Evolutionary conservation across 2,888 invertebrate genomes (phyloP).

Genomic region (Miltochrista miniata): DNA sequence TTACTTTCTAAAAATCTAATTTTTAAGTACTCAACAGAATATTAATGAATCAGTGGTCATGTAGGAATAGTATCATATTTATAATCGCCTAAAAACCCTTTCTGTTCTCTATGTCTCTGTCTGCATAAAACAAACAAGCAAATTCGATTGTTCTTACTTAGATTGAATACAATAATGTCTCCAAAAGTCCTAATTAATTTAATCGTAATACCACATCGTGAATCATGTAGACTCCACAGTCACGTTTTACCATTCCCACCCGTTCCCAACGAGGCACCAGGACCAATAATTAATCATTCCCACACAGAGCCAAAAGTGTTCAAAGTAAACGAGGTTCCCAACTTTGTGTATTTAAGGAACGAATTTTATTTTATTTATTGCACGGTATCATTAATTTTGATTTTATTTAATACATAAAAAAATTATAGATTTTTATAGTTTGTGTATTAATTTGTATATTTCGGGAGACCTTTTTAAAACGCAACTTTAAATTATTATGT

Average conservation of each 20-base stretch:
- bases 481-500: too few relatives aligned
- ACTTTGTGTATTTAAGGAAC: constrained; percentile 25
- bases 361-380: background rate
- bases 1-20: too few relatives aligned
- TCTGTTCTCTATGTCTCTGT: too few relatives aligned
- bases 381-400: background rate
- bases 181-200: background rate
- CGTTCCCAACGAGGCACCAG: background rate
- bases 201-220: constrained; percentile 1
- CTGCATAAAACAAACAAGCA: background rate
- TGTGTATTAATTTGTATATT: too few relatives aligned
- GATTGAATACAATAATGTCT: too few relatives aligned
- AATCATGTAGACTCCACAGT: constrained; percentile 11
- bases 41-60: too few relatives aligned
- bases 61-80: too few relatives aligned
- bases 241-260: constrained; percentile 9
- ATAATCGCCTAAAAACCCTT: too few relatives aligned
- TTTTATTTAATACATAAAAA: background rate
- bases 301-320: constrained; percentile 18
- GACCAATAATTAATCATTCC: constrained; percentile 30
- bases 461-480: too few relatives aligned
- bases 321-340: constrained; percentile 32
- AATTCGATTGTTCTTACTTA: background rate
- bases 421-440: too few relatives aligned
- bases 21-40: too few relatives aligned